phyloP scores from a whole-genome alignment of 2,888 invertebrate genomes.

The Drepanosiphum platanoidis region DNA sequence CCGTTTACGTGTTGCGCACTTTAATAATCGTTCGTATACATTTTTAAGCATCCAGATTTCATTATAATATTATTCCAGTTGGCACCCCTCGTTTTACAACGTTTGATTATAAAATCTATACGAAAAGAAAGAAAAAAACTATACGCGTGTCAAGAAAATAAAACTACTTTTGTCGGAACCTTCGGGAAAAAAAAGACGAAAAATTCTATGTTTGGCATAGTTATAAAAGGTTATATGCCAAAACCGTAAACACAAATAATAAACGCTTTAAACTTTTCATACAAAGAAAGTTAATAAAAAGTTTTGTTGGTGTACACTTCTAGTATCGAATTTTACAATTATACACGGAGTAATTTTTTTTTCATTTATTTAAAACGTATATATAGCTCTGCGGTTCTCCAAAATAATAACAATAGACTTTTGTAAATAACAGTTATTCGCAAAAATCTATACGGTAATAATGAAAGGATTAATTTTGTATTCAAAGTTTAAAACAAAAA shows the following conservation, averaged over 20 bases:
- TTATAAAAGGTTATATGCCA: constrained; percentile 23
- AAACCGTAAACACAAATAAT: constrained; percentile 31
- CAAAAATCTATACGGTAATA: too few relatives aligned
- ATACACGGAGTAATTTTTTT: background rate
- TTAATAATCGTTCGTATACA: background rate
- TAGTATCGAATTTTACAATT: background rate
- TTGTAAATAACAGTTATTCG: too few relatives aligned
- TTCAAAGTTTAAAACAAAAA: too few relatives aligned
- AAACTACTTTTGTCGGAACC: constrained; percentile 22
- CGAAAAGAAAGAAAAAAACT: background rate
- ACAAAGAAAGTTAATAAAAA: constrained; percentile 18
- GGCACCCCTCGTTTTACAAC: background rate
- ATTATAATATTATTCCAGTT: background rate
- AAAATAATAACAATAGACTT: too few relatives aligned
- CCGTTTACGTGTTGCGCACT: background rate
- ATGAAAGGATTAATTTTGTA: too few relatives aligned
- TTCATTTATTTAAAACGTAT: background rate
- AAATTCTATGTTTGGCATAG: constrained; percentile 1
- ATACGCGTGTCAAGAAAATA: constrained; percentile 21
- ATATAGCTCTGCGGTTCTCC: background rate
- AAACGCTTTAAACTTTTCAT: constrained; percentile 25
- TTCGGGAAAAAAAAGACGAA: background rate
- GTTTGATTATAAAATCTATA: background rate
- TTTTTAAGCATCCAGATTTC: background rate
- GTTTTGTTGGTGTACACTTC: background rate